Evolutionary conservation across 1,140 invertebrate genomes (phyloP).

Genomic region (Drosophila navojoa): DNA sequence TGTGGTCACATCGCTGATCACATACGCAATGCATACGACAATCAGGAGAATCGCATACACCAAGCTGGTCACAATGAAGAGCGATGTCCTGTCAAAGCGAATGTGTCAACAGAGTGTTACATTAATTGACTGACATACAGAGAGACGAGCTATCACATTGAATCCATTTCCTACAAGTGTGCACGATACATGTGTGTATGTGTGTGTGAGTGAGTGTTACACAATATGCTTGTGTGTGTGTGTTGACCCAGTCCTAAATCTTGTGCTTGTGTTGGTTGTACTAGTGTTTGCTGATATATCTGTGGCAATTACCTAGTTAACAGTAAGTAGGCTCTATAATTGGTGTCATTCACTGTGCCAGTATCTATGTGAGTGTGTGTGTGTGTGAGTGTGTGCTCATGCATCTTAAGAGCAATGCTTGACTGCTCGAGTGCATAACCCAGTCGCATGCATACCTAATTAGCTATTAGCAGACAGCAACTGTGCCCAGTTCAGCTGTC

Average conservation of each 20-base stretch:
- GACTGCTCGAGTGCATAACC: slow-evolving; percentile 50
- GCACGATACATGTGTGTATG: not conserved
- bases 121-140: not conserved
- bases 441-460: slow-evolving; percentile 39
- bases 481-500: not conserved
- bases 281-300: slow-evolving; percentile 14
- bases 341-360: slow-evolving; percentile 32
- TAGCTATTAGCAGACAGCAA: slow-evolving; percentile 12
- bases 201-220: slow-evolving; percentile 10
- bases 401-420: slow-evolving; percentile 52
- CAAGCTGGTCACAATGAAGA: slow-evolving; percentile 97
- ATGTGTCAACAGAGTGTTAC: slow-evolving; percentile 3
- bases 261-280: not conserved
- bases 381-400: slow-evolving; percentile 17
- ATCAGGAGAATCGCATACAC: slow-evolving; percentile 96
- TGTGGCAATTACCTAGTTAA: slow-evolving; percentile 34
- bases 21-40: slow-evolving; percentile 95
- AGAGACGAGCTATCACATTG: not conserved
- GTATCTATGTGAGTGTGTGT: slow-evolving; percentile 25
- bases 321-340: slow-evolving; percentile 7
- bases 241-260: slow-evolving; percentile 20
- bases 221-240: not conserved
- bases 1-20: slow-evolving; percentile 96
- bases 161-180: slow-evolving; percentile 1
- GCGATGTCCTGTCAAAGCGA: slow-evolving; percentile 89